A percentile compares a stretch with the other conserved stretches of the same genome.
These are phyloP conservation scores for Embiotoca jacksoni DNA, from an alignment of 2,113 vertebrate species.

Conservation along the genomic window DNA sequence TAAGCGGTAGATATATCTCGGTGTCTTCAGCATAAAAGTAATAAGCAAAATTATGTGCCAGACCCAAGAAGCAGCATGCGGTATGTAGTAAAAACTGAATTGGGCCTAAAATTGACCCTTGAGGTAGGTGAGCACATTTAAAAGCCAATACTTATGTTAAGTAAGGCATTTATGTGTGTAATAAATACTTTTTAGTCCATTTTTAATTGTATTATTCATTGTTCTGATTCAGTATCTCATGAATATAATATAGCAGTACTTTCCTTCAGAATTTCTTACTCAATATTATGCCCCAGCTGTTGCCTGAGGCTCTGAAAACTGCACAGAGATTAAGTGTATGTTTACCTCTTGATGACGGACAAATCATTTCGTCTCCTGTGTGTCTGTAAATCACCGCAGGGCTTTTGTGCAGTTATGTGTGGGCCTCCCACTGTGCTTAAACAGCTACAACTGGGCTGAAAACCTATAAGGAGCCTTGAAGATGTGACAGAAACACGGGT, in stretches of 20 bases:
- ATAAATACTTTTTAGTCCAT: too few relatives aligned
- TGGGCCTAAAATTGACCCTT: too few relatives aligned
- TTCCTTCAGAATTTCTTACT: background rate
- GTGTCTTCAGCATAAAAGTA: too few relatives aligned
- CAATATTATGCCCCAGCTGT: background rate
- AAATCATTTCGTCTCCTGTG: conserved; percentile 16
- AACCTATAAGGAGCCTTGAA: conserved; percentile 47
- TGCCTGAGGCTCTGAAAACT: background rate
- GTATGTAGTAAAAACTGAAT: too few relatives aligned
- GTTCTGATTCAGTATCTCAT: background rate
- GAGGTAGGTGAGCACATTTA: too few relatives aligned
- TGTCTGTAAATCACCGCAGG: conserved; percentile 18
- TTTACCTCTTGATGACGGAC: conserved; percentile 4
- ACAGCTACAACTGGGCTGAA: conserved; percentile 29
- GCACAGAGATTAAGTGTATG: background rate
- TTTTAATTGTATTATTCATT: background rate
- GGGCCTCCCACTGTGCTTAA: conserved; percentile 58
- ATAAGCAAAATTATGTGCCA: too few relatives aligned
- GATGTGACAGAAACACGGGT: conserved; percentile 52
- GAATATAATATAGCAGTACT: conserved; percentile 4
- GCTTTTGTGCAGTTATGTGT: conserved; percentile 35
- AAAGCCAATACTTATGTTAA: too few relatives aligned
- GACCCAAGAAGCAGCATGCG: too few relatives aligned
- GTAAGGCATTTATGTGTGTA: too few relatives aligned
- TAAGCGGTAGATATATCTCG: too few relatives aligned